Base-by-base conservation (phyloP, 2,888 invertebrate genomes). In the Periphyllus acericola region DNA sequence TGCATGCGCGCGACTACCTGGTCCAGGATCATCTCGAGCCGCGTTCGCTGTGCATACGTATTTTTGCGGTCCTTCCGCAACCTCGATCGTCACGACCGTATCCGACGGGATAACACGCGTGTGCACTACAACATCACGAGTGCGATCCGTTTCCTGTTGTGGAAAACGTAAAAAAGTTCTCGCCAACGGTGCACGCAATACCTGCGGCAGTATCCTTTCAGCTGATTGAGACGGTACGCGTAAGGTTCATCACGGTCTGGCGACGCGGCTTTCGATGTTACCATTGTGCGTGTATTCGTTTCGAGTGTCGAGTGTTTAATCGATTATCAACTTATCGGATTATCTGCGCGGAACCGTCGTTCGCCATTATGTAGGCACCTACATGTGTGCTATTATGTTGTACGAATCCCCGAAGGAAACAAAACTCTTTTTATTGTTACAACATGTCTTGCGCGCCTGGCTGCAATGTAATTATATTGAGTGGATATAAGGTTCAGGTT, bases 241-340 rank as follows among this genome's bases (percentile, higher is more conserved):
- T n/a, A n/a, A 60, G 36, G 17, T 74, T 75, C n/a, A n/a, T 83
- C 40, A 66, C 75, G 83, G 74, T 83, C 83, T 75, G 17, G 17
- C 19, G 52, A 32, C 36, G 5, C 14, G 72, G n/a, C 25, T 8
- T 5, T 19, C 14, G 52, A 71, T 29, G 71, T 60, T 75, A 25
- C 36, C 32, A 75, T 75, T 60, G 74, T 83, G n/a, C 21, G 25
- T 68, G 29, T 40, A n/a, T 19, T 29, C n/a, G n/a, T 60, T 75
- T 66, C 3, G 36, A 52, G 60, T 52, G 52, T 83, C 46, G n/a
- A 9, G 21, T 29, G 60, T 40, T 66, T 17, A 83, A 83, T 83
- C 29, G 83, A 75, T 83, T 46, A 83, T 60, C 4, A 74, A 74
- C 36, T 83, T 25, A n/a, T 21, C 32, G 32, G 14, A 82, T 71